A percentile compares a stretch with the other conserved stretches of the same genome.
phyloP scores from a whole-genome alignment of 2,113 vertebrate genomes.

The Phoenicopterus ruber region DNA sequence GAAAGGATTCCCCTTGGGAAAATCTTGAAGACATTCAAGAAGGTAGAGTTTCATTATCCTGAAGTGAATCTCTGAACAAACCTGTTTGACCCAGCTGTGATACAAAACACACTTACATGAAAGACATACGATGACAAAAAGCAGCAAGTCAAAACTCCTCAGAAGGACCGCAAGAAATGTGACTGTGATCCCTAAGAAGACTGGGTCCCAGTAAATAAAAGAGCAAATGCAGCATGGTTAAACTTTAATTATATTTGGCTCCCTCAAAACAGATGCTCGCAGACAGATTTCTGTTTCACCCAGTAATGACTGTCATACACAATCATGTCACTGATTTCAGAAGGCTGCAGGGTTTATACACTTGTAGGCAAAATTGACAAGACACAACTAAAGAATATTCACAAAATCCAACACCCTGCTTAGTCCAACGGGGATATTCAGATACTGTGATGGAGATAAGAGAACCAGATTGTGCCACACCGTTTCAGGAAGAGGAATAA shows the following conservation, averaged over 20 bases:
- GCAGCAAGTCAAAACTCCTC: not conserved
- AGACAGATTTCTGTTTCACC: slow-evolving; percentile 58
- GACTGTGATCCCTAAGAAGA: not conserved
- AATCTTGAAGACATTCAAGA: not conserved
- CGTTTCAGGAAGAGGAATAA: not conserved
- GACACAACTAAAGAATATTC: slow-evolving; percentile 3
- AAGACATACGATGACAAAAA: not conserved
- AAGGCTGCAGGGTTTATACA: slow-evolving; percentile 15
- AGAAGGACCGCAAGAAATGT: not conserved
- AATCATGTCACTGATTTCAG: slow-evolving; percentile 60
- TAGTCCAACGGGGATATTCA: not conserved
- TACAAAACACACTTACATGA: not conserved
- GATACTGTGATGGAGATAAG: not conserved
- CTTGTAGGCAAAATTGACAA: slow-evolving; percentile 29
- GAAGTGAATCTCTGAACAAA: not conserved
- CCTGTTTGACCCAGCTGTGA: not conserved
- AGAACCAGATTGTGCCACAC: not conserved
- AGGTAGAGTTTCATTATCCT: not conserved
- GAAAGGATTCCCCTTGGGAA: not conserved
- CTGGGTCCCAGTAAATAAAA: slow-evolving; percentile 2
- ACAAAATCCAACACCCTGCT: slow-evolving; percentile 9
- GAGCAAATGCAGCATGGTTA: slow-evolving; percentile 47
- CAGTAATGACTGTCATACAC: slow-evolving; percentile 59
- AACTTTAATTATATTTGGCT: slow-evolving; percentile 53
- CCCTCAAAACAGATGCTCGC: slow-evolving; percentile 55